Conservation (phyloP, 2,888 invertebrate genomes). For the Phorcus lineatus region DNA sequence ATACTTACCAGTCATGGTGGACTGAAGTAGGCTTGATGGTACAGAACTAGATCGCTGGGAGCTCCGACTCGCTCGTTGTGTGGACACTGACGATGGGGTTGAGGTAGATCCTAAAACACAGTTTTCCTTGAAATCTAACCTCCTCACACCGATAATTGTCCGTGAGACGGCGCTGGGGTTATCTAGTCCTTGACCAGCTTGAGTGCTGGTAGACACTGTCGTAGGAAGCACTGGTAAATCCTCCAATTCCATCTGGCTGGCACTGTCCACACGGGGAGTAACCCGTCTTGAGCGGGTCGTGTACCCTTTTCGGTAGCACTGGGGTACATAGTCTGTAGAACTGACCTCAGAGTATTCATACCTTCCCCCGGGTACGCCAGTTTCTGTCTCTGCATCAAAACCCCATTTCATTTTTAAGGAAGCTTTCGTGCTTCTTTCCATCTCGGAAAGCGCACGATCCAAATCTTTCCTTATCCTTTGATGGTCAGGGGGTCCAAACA, state of each 20-base stretch:
- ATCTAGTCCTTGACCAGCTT: not conserved
- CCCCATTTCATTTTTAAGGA: not conserved
- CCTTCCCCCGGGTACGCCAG: not conserved
- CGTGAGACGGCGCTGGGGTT: not conserved
- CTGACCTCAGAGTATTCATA: not conserved
- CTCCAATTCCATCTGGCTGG: not conserved
- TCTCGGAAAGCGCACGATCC: not conserved
- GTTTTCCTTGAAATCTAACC: slow-evolving; percentile 17
- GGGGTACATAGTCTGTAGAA: not conserved
- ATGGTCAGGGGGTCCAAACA: slow-evolving; percentile 3
- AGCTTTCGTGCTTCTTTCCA: not conserved
- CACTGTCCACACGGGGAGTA: not conserved
- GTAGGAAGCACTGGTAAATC: no score
- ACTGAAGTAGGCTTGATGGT: not conserved
- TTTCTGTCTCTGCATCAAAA: not conserved
- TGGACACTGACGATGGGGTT: not conserved
- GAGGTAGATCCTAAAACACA: not conserved
- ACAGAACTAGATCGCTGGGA: not conserved
- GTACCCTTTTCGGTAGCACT: not conserved
- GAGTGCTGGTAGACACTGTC: not conserved
- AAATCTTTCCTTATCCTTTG: not conserved
- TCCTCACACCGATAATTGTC: not conserved
- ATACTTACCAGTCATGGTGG: slow-evolving; percentile 4
- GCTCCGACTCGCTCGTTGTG: not conserved
- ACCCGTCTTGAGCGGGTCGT: not conserved